These are phyloP conservation scores for Galaxea fascicularis DNA, from an alignment of 92 coral and sea anemone genomes.

Conservation along the genomic window DNA sequence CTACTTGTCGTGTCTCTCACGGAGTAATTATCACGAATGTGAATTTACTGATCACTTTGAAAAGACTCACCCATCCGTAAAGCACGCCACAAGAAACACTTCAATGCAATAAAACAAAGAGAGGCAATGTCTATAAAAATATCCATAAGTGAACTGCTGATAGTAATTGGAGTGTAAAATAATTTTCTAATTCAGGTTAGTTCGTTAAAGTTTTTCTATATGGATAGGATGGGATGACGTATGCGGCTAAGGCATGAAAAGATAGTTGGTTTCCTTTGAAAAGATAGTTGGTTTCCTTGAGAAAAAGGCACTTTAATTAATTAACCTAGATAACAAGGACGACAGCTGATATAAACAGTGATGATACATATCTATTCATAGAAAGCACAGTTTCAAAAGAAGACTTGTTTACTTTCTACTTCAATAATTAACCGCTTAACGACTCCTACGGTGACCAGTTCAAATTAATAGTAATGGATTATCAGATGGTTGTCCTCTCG, in stretches of 20 bases:
- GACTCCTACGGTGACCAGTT: neutral
- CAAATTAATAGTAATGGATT: too few relatives aligned
- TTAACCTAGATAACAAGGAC: neutral
- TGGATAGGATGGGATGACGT: too few relatives aligned
- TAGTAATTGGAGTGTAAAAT: neutral
- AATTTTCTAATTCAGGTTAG: neutral
- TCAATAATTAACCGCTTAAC: neutral
- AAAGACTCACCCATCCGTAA: slow-evolving; percentile 27
- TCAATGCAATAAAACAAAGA: slow-evolving; percentile 21
- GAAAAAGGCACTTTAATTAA: neutral
- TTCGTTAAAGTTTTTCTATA: neutral
- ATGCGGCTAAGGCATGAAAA: too few relatives aligned
- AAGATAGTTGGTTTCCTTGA: too few relatives aligned
- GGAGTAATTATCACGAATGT: neutral
- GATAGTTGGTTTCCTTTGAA: too few relatives aligned
- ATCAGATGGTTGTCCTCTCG: too few relatives aligned
- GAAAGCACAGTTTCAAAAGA: neutral
- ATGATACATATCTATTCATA: neutral
- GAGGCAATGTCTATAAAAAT: neutral
- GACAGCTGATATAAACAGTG: neutral
- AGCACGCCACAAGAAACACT: slow-evolving; percentile 10
- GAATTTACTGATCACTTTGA: neutral
- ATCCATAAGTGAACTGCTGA: neutral
- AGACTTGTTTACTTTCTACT: neutral
- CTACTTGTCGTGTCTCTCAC: neutral